These are phyloP conservation scores for Paraescarpia echinospica DNA, from an alignment of 1,140 invertebrate genomes.

Conservation along the genomic window DNA sequence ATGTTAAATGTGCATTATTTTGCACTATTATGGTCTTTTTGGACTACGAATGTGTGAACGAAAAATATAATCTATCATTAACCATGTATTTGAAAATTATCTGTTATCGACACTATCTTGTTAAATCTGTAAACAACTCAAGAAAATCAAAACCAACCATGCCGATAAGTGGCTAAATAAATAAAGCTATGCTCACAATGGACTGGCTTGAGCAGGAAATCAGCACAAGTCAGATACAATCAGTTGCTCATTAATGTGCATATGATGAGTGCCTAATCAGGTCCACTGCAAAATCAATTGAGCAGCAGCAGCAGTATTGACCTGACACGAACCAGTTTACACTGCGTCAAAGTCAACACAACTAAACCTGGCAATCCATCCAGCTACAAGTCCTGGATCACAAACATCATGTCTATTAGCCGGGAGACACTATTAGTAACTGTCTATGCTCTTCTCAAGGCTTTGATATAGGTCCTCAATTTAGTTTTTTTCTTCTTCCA, in stretches of 20 bases:
- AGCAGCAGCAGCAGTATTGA: not conserved
- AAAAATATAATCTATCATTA: not conserved
- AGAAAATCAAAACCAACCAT: not conserved
- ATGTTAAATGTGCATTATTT: not conserved
- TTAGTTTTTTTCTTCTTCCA: too few relatives aligned
- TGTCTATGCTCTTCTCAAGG: too few relatives aligned
- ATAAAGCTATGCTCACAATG: not conserved
- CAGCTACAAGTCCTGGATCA: not conserved
- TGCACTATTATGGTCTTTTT: not conserved
- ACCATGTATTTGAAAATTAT: not conserved
- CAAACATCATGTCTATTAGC: not conserved
- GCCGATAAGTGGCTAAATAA: not conserved
- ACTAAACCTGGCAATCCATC: not conserved
- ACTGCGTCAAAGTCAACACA: not conserved
- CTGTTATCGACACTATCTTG: not conserved
- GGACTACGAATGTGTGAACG: not conserved
- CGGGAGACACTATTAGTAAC: too few relatives aligned
- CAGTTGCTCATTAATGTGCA: not conserved
- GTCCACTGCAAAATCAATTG: conserved; percentile 1
- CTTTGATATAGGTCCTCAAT: too few relatives aligned
- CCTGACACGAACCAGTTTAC: not conserved
- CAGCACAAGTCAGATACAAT: not conserved
- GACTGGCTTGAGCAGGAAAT: not conserved
- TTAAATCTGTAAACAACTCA: not conserved
- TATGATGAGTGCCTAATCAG: conserved; percentile 5